Evolutionary conservation across 2,888 invertebrate species (phyloP).

Genomic region (Lasius fuliginosus): DNA sequence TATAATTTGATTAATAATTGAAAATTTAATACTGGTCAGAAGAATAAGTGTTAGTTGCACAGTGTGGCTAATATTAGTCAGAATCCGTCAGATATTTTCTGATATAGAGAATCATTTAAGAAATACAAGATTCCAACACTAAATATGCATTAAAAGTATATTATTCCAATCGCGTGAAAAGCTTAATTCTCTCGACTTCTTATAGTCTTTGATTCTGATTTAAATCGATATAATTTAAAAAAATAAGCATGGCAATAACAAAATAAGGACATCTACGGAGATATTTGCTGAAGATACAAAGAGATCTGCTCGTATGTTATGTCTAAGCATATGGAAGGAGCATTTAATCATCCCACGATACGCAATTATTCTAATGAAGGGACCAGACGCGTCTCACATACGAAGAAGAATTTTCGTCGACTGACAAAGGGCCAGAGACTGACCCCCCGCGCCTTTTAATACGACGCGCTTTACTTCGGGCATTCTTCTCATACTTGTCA

Average conservation of each 20-base stretch:
- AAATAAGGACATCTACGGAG: slow-evolving; percentile 16
- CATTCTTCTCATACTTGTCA: slow-evolving; percentile 46
- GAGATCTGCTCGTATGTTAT: slow-evolving; percentile 48
- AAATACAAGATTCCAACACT: background rate
- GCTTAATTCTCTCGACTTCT: background rate
- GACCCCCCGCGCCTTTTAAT: slow-evolving; percentile 71
- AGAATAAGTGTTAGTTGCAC: too few species aligned
- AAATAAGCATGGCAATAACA: background rate
- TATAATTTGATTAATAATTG: too few species aligned
- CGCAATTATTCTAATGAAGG: slow-evolving; percentile 80
- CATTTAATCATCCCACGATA: slow-evolving; percentile 76
- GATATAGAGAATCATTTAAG: too few species aligned
- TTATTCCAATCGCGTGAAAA: background rate
- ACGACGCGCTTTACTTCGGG: slow-evolving; percentile 17
- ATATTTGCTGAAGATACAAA: slow-evolving; percentile 7
- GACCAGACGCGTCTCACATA: slow-evolving; percentile 74
- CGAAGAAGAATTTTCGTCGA: slow-evolving; percentile 65
- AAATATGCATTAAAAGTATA: background rate
- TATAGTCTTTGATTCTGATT: background rate
- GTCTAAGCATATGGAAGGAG: slow-evolving; percentile 69
- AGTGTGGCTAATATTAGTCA: too few species aligned
- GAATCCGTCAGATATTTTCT: too few species aligned
- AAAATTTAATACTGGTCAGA: too few species aligned
- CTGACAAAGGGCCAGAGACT: slow-evolving; percentile 58
- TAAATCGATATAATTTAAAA: background rate